phyloP scores from a whole-genome alignment of 2,888 invertebrate species.

The Laothoe populi region DNA sequence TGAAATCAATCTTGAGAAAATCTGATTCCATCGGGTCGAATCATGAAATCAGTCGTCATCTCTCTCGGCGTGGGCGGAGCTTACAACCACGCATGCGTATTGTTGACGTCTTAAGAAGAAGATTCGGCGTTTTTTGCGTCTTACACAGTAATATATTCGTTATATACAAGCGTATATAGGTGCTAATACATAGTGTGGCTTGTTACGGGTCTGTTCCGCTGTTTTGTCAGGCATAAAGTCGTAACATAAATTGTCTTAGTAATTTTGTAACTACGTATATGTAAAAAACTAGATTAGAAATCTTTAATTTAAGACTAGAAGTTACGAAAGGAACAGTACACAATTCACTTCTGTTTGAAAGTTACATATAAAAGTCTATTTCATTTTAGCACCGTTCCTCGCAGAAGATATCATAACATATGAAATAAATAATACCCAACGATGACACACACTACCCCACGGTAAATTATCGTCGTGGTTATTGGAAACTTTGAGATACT shows the following conservation, averaged over 20 bases:
- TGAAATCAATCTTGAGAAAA: conserved; percentile 68
- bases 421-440: no score
- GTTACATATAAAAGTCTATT: no score
- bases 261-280: no score
- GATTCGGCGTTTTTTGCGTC: conserved; percentile 67
- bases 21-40: conserved; percentile 55
- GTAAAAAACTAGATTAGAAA: no score
- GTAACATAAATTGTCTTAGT: background rate
- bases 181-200: conserved; percentile 26
- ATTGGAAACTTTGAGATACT: no score
- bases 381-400: no score
- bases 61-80: conserved; percentile 73
- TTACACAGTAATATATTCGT: conserved; percentile 60
- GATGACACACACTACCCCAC: no score
- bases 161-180: conserved; percentile 56
- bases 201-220: background rate
- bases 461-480: no score
- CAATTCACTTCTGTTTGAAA: no score
- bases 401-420: no score
- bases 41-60: conserved; percentile 61
- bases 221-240: background rate
- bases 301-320: no score
- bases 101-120: conserved; percentile 74
- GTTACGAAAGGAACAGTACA: no score
- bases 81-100: conserved; percentile 71